Base-by-base conservation (phyloP, 2,888 invertebrate genomes). In the Seira ritae region DNA sequence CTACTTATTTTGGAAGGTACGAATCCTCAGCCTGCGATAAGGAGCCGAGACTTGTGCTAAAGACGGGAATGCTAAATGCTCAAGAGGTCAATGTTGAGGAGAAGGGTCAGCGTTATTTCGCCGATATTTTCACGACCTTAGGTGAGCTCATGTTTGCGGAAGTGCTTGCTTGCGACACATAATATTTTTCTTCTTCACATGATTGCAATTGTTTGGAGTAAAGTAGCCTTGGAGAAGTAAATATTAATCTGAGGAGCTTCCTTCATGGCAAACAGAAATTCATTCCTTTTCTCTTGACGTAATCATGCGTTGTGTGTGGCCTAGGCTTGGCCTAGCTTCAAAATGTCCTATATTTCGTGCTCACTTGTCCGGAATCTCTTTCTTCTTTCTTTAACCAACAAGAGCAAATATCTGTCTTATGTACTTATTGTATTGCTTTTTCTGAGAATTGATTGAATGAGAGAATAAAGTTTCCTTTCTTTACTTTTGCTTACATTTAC, bases 51-150 rank as follows among this genome's bases (percentile, higher is more conserved):
- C 80, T 87, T 10, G 85, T 88, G 23, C 84, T 85, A 3, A 88
- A 88, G 69, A 68, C 80, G 42, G 88, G 88, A 19, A 80, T 80
- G 1, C 75, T 86, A 20, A 87, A 87, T 76, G 80, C 84, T 55
- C 80, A 86, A 78, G 85, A 86, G 79, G 80, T 87, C 50, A 88
- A 87, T 75, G 84, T 88, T 17, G 84, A 85, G 15, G 88, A 88
- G 42, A 87, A 86, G 65, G 78, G 85, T 46, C 85, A 86, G 62
- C 85, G 87, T 0, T 88, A 86, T 74, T 80, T 87, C 71, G 85
- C 85, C 31, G 88, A 87, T 46, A 76, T 88, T 67, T 87, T 87
- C 68, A 87, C 87, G 37, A 87, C 87, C 15, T 75, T 84, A 68
- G 80, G 84, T 84, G 72, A 72, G 79, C 55, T 15, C 50, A 31